Percentiles rank a stretch among this genome's conserved stretches.
Conservation (phyloP, 2,797 vertebrate genomes). For the Crocidura indochinensis region DNA sequence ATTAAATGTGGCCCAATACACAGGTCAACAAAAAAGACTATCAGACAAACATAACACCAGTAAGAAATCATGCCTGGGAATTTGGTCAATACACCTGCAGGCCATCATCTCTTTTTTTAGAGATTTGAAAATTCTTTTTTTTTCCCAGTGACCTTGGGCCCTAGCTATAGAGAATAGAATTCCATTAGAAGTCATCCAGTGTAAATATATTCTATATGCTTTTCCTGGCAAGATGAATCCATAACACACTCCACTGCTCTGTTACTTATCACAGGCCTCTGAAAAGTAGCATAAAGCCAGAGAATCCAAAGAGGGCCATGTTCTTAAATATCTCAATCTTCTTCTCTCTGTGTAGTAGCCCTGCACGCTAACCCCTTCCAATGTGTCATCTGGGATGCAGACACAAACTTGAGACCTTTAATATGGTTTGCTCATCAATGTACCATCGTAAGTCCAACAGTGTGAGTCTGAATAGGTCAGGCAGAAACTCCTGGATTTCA, state of each 20-base stretch:
- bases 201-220: not conserved
- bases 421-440: not conserved
- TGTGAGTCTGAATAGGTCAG: not conserved
- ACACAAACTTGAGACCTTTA: not conserved
- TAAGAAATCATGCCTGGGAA: too few relatives aligned
- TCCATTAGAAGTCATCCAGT: too few relatives aligned
- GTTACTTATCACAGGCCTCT: not conserved
- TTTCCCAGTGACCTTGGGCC: not conserved
- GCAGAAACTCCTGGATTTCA: not conserved
- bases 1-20: not conserved
- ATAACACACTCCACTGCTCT: not conserved
- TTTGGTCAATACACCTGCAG: not conserved
- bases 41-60: not conserved
- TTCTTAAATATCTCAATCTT: not conserved
- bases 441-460: not conserved
- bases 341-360: too few relatives aligned
- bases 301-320: not conserved
- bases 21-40: not conserved
- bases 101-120: not conserved
- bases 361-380: too few relatives aligned
- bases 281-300: not conserved
- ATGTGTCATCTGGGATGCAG: not conserved
- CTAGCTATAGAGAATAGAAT: not conserved
- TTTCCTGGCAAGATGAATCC: not conserved
- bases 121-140: slow-evolving; percentile 12